These are phyloP conservation scores for Drosophila bipectinata DNA, from an alignment of 1,140 invertebrate genomes.

Conservation along the genomic window DNA sequence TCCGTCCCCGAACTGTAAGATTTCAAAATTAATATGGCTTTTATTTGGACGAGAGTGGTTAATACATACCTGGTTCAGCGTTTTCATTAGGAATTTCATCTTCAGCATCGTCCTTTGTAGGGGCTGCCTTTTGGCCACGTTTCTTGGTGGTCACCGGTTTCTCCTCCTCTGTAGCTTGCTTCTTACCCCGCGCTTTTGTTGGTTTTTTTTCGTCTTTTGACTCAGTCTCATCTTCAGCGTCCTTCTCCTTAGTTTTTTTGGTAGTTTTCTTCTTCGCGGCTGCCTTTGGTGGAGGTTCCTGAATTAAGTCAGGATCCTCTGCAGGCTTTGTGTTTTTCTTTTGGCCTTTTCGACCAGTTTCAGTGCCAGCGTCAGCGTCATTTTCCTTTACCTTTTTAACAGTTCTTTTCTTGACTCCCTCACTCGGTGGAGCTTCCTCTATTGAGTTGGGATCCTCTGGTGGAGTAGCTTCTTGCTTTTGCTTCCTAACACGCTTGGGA, in stretches of 20 bases:
- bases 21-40: background rate
- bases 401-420: background rate
- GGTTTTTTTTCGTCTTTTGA: slow-evolving; percentile 5
- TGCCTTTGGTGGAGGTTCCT: background rate
- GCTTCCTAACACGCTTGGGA: slow-evolving; percentile 24
- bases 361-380: background rate
- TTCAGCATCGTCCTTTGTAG: background rate
- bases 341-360: background rate
- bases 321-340: background rate
- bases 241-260: slow-evolving; percentile 21
- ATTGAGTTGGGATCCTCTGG: background rate
- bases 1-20: slow-evolving; percentile 52
- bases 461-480: background rate
- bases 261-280: slow-evolving; percentile 8
- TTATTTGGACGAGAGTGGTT: background rate
- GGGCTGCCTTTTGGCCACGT: slow-evolving; percentile 13
- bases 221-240: slow-evolving; percentile 4
- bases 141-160: slow-evolving; percentile 26
- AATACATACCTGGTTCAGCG: slow-evolving; percentile 48
- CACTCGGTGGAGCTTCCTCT: background rate
- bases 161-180: slow-evolving; percentile 13
- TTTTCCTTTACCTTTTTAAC: background rate
- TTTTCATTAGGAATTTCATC: slow-evolving; percentile 4
- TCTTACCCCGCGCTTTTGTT: slow-evolving; percentile 14
- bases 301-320: slow-evolving; percentile 4